phyloP scores from a whole-genome alignment of 1,140 invertebrate genomes.

The Ruditapes philippinarum region DNA sequence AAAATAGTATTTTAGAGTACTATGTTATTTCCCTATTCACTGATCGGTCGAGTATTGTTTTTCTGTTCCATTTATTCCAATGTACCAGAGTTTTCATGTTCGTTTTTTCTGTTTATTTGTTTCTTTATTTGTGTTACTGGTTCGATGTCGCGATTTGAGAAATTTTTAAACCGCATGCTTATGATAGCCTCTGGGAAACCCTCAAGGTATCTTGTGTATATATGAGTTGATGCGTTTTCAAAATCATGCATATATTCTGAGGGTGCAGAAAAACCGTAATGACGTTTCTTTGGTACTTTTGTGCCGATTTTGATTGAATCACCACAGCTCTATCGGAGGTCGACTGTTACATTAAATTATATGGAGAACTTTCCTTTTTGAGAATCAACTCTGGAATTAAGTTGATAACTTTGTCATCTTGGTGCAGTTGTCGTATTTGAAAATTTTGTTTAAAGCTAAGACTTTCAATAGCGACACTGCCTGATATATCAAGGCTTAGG shows the following conservation, averaged over 20 bases:
- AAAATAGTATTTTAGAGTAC: too few relatives aligned
- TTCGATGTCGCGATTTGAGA: background rate
- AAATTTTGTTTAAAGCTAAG: background rate
- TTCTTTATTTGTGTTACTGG: too few relatives aligned
- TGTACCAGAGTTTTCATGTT: too few relatives aligned
- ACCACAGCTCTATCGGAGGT: background rate
- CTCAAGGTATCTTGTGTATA: too few relatives aligned
- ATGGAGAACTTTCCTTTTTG: background rate
- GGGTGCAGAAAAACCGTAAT: too few relatives aligned
- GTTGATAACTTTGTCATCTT: background rate
- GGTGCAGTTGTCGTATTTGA: background rate
- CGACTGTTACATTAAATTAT: background rate
- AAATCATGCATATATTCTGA: too few relatives aligned
- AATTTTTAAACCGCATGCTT: background rate
- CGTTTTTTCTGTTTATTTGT: too few relatives aligned
- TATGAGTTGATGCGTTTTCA: background rate
- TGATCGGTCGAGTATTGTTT: too few relatives aligned
- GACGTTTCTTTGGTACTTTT: background rate
- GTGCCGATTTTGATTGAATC: background rate
- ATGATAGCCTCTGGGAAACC: background rate
- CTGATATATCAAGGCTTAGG: too few relatives aligned
- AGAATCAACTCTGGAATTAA: background rate
- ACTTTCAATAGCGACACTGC: background rate
- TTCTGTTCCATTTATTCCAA: too few relatives aligned
- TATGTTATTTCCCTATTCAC: too few relatives aligned